A percentile compares a stretch with the other conserved stretches of the same genome.
phyloP scores from a whole-genome alignment of 2,797 vertebrate genomes.

The Eulemur rubriventer region DNA sequence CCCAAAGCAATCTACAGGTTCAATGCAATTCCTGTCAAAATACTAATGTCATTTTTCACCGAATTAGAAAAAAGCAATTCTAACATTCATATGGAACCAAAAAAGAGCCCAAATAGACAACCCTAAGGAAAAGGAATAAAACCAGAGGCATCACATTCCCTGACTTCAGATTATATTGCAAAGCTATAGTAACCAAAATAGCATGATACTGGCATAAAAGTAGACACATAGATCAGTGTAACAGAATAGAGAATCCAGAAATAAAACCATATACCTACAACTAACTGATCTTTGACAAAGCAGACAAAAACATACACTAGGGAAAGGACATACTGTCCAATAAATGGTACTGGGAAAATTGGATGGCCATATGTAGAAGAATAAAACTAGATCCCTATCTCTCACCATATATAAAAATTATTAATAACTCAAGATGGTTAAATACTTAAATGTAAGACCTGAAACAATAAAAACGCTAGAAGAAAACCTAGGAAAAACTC shows the following conservation, averaged over 20 bases:
- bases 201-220: not conserved
- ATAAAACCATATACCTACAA: not conserved
- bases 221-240: not conserved
- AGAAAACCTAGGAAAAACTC: no score
- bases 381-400: not conserved
- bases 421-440: no score
- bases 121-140: not conserved
- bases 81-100: not conserved
- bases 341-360: not conserved
- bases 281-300: not conserved
- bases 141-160: not conserved
- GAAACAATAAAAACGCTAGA: no score
- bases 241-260: not conserved
- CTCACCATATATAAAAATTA: not conserved
- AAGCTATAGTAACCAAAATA: not conserved
- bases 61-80: not conserved
- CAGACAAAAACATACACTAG: not conserved
- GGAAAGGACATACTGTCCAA: not conserved
- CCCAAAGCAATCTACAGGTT: not conserved
- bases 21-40: not conserved
- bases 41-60: not conserved
- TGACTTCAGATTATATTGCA: not conserved
- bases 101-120: no score
- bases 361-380: not conserved
- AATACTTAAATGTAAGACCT: no score